These are phyloP conservation scores for Myzus persicae DNA, from an alignment of 1,140 invertebrate genomes.

Conservation along the genomic window DNA sequence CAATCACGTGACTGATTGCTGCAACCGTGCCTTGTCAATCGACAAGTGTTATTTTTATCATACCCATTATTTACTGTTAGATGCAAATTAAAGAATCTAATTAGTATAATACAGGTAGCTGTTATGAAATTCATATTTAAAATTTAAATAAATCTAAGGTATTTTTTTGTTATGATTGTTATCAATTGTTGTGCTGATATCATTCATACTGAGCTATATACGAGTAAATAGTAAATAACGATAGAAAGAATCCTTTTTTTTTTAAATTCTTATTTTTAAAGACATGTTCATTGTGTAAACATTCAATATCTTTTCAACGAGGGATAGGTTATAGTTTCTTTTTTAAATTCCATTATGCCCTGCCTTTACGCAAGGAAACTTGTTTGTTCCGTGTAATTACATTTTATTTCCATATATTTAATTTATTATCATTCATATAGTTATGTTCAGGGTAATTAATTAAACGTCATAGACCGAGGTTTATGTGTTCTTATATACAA, in stretches of 20 bases:
- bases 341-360: neutral
- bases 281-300: neutral
- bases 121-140: too few species aligned
- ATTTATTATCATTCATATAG: neutral
- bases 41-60: too few species aligned
- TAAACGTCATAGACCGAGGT: neutral
- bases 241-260: too few species aligned
- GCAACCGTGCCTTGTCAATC: too few species aligned
- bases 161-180: neutral
- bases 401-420: neutral
- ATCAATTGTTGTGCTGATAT: neutral
- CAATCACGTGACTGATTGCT: too few species aligned
- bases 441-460: neutral
- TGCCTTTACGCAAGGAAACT: neutral
- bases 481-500: neutral
- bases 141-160: too few species aligned
- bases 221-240: too few species aligned
- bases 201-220: too few species aligned
- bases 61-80: too few species aligned
- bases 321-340: neutral
- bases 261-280: neutral
- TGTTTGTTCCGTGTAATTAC: neutral
- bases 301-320: neutral
- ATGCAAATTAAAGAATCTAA: too few species aligned
- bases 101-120: too few species aligned